phyloP scores from a whole-genome alignment of 2,797 vertebrate genomes.

The Ataeniobius toweri region DNA sequence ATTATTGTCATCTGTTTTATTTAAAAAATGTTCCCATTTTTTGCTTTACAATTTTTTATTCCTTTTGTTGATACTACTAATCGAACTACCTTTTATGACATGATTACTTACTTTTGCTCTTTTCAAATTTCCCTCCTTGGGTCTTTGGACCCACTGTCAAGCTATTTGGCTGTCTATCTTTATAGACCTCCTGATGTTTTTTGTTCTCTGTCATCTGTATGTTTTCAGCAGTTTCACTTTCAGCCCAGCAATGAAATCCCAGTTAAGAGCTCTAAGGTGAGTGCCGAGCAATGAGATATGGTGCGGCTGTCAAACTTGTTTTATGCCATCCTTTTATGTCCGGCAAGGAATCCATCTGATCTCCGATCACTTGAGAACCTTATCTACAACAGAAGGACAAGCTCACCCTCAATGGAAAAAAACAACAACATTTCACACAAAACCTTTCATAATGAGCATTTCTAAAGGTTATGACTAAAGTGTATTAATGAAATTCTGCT shows the following conservation, averaged over 20 bases:
- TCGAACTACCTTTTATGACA: not conserved
- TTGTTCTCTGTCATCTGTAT: not conserved
- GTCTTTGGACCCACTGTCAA: not conserved
- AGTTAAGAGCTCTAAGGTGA: slow-evolving; percentile 11
- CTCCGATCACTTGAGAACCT: slow-evolving; percentile 28
- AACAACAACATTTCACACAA: not conserved
- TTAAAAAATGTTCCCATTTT: not conserved
- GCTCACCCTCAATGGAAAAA: not conserved
- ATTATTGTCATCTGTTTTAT: not conserved
- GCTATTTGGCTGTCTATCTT: not conserved
- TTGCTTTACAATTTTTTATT: not conserved
- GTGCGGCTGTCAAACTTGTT: slow-evolving; percentile 12
- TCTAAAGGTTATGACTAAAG: not conserved
- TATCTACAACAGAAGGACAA: not conserved
- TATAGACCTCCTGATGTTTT: not conserved
- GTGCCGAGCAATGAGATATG: not conserved
- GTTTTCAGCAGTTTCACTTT: not conserved
- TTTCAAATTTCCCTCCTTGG: not conserved
- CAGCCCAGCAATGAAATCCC: not conserved
- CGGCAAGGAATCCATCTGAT: slow-evolving; percentile 17
- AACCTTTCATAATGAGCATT: not conserved
- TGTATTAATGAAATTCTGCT: not conserved
- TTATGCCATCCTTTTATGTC: slow-evolving; percentile 23
- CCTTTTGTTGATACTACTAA: not conserved
- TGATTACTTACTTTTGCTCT: not conserved